Evolutionary conservation across 2,113 vertebrate species (phyloP).

Genomic region (Onychostoma macrolepis): DNA sequence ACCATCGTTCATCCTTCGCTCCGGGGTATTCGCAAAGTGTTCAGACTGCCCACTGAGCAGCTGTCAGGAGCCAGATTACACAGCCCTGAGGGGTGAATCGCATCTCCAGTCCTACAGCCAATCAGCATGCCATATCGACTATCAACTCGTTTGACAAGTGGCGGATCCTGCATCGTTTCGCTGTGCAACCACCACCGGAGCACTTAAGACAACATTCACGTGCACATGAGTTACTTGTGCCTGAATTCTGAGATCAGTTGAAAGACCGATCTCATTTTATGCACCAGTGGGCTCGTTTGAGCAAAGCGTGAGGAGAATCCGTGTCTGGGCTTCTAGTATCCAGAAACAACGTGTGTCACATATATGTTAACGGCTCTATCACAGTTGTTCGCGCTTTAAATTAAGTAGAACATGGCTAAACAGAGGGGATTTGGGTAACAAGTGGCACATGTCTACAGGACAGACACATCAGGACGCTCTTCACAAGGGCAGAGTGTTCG

Average conservation of each 20-base stretch:
- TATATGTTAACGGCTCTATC: constrained; percentile 46
- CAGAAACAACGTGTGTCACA: background rate
- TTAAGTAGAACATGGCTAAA: constrained; percentile 19
- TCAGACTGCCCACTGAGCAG: constrained; percentile 29
- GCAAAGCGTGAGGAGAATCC: constrained; percentile 49
- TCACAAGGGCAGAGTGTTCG: background rate
- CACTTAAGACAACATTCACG: constrained; percentile 36
- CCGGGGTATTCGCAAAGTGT: constrained; percentile 20
- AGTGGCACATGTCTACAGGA: background rate
- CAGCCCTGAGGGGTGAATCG: background rate
- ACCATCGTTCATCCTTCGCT: constrained; percentile 38
- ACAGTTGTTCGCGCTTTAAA: background rate
- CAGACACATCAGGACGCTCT: constrained; percentile 26
- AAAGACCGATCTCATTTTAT: constrained; percentile 54
- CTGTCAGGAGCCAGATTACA: constrained; percentile 37
- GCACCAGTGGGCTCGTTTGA: constrained; percentile 39
- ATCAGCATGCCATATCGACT: constrained; percentile 2
- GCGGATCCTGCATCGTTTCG: background rate
- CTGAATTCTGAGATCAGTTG: constrained; percentile 36
- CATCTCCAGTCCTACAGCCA: constrained; percentile 25
- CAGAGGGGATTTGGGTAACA: background rate
- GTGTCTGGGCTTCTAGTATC: constrained; percentile 17
- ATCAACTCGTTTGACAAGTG: constrained; percentile 1
- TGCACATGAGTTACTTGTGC: constrained; percentile 37
- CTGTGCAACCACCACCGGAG: background rate